Conservation (phyloP, 2,113 vertebrate species). For the Buteo buteo region DNA sequence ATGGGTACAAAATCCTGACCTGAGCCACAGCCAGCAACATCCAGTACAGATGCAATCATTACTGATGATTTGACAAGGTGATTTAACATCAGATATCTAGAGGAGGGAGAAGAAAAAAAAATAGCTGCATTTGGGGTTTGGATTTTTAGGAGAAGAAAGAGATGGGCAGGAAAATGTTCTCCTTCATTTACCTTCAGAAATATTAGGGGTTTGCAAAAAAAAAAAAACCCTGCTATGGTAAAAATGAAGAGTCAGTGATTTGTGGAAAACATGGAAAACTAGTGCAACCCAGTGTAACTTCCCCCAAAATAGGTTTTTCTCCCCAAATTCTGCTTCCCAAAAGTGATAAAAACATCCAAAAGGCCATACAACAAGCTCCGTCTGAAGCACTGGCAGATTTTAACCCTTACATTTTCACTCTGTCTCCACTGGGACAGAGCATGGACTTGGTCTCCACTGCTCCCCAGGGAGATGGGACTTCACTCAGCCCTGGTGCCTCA, state of each 20-base stretch:
- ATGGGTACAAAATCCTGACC: not conserved
- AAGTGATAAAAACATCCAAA: not conserved
- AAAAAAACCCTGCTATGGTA: too few species aligned
- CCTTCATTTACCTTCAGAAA: not conserved
- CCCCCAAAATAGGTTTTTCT: not conserved
- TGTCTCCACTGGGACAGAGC: not conserved
- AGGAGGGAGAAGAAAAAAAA: not conserved
- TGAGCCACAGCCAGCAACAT: not conserved
- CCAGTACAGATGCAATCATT: not conserved
- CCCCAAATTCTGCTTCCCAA: not conserved
- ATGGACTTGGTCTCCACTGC: not conserved
- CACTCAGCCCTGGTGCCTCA: rapidly evolving
- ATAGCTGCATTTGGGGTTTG: not conserved
- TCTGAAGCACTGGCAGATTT: not conserved
- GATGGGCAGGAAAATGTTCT: not conserved
- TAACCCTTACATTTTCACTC: not conserved
- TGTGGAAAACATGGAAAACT: not conserved
- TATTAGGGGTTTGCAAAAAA: not conserved
- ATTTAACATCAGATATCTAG: not conserved
- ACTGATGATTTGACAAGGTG: not conserved
- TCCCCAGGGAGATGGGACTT: not conserved
- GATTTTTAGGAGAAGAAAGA: not conserved
- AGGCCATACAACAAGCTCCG: not conserved
- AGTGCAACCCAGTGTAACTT: not conserved
- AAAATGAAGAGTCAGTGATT: not conserved